Base-by-base conservation (phyloP, 2,797 vertebrate genomes). In the Todus mexicanus region DNA sequence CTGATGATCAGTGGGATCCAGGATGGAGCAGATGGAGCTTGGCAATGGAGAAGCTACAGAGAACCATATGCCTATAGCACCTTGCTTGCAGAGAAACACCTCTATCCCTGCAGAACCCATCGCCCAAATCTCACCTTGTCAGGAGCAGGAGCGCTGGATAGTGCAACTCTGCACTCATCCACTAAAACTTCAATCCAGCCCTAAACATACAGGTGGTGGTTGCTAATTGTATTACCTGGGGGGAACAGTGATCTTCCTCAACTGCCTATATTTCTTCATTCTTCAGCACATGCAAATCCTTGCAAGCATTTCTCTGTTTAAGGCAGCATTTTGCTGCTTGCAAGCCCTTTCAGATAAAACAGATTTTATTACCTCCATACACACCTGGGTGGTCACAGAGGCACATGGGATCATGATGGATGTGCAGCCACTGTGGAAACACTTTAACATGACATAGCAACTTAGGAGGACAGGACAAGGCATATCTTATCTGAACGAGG, bases 1-100 rank as follows among this genome's bases (percentile, higher is more conserved):
- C 2, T 3, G 1, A 7, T 20, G 27, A 9, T 25, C 7, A 15
- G 38, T 0, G 0, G 31, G 21, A 61, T 12, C 59, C 16, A 11
- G 37, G 29, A 53, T 0, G 3, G 75, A 80, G 35, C 38, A 90
- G 35, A 14, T 4, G 17, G 63, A 78, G 20, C 72, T 57, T 56
- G 40, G 38, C 48, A 65, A 15, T 2, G 12, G 29, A 70, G 21
- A 74, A 54, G 33, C 10, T 59, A 54, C 37, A 54, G 21, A 59
- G 57, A 60, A 31, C 33, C 17, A 4, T 4, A 3, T 13, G 29
- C 37, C 21, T 75, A 45, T 15, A 61, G 27, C 14, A 35, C n/a
- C 23, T 42, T 29, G 21, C 45, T 51, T 40, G 65, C 65, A 83
- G 45, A 45, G 37, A 56, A 84, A 78, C 19, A 45, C 5, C 50